Conservation (phyloP, 2,113 vertebrate species). For the Gobius niger region DNA sequence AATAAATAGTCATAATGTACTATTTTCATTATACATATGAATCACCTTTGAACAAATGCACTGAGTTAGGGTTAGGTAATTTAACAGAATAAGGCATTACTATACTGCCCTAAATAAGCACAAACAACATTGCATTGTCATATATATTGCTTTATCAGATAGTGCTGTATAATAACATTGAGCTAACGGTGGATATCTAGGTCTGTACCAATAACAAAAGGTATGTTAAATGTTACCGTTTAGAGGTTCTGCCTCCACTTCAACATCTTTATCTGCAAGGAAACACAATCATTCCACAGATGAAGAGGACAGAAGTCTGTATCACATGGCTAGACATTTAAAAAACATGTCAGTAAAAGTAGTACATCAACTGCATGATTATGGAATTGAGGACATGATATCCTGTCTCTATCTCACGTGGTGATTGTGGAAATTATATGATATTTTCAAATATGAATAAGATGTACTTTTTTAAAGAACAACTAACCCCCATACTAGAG, state of each 20-base stretch:
- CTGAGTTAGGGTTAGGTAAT: no score
- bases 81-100: no score
- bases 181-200: neutral
- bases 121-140: neutral
- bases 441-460: no score
- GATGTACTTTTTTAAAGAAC: no score
- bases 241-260: constrained; percentile 71
- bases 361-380: no score
- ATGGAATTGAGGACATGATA: no score
- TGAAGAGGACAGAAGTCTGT: neutral
- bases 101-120: no score
- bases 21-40: neutral
- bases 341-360: neutral
- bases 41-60: no score
- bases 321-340: constrained; percentile 2
- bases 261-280: constrained; percentile 66
- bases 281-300: constrained; percentile 17
- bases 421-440: no score
- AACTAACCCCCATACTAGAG: no score
- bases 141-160: neutral
- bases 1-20: neutral
- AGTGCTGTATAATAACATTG: neutral
- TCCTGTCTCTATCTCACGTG: no score
- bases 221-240: constrained; percentile 72
- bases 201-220: neutral